Conservation (phyloP, 1,140 invertebrate genomes). For the Sinonovacula constricta region DNA sequence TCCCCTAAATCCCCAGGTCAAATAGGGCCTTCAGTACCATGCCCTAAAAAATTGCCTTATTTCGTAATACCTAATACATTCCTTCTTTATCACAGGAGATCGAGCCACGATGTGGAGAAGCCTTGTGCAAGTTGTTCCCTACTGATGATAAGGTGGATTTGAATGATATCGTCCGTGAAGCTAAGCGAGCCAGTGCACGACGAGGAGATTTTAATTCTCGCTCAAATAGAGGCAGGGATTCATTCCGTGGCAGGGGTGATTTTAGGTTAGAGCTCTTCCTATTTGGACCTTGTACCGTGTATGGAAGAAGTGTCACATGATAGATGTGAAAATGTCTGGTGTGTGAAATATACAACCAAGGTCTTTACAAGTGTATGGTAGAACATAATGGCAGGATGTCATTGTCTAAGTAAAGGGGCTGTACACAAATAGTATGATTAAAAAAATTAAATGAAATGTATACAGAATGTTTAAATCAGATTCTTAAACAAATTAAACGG, state of each 20-base stretch:
- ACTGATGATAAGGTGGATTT: slow-evolving; percentile 96
- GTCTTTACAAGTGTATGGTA: not conserved
- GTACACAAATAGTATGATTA: not conserved
- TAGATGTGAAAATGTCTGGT: slow-evolving; percentile 5
- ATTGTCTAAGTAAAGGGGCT: not conserved
- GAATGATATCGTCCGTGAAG: slow-evolving; percentile 91
- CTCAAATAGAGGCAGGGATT: slow-evolving; percentile 53
- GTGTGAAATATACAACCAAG: not conserved
- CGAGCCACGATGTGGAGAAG: slow-evolving; percentile 95
- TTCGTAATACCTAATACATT: too few relatives aligned
- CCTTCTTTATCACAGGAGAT: slow-evolving; percentile 87
- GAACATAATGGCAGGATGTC: not conserved
- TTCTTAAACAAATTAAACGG: not conserved
- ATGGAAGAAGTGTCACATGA: slow-evolving; percentile 41
- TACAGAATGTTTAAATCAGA: too few relatives aligned
- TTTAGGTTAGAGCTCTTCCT: slow-evolving; percentile 62
- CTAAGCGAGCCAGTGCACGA: slow-evolving; percentile 75
- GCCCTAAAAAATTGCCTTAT: too few relatives aligned
- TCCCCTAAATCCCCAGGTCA: too few relatives aligned
- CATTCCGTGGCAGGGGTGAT: slow-evolving; percentile 56
- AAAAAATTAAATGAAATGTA: not conserved
- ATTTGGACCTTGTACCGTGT: slow-evolving; percentile 52
- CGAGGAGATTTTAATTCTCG: slow-evolving; percentile 50
- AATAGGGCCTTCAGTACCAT: too few relatives aligned
- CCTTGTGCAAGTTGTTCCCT: slow-evolving; percentile 95